phyloP scores from a whole-genome alignment of 2,113 vertebrate species.

The Rhinolophus ferrumequinum region DNA sequence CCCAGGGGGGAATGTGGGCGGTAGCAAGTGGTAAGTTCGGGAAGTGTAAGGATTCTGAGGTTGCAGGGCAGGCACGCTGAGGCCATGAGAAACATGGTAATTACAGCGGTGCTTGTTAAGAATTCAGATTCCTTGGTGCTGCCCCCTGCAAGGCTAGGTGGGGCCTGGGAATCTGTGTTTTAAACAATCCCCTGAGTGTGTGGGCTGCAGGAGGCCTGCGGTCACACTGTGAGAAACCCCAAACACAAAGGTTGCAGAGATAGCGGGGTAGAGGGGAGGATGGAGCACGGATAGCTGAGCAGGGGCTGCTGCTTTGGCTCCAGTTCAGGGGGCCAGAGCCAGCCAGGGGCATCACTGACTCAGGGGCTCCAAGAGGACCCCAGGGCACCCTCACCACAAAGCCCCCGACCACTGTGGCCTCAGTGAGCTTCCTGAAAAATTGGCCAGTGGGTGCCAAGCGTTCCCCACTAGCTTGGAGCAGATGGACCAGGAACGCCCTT shows the following conservation, averaged over 20 bases:
- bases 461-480: background rate
- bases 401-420: background rate
- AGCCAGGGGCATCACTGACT: background rate
- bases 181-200: background rate
- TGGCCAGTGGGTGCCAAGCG: background rate
- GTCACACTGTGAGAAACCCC: background rate
- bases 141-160: background rate
- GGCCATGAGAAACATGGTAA: background rate
- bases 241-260: background rate
- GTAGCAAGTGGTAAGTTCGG: too few species aligned
- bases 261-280: background rate
- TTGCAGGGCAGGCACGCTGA: background rate
- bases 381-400: background rate
- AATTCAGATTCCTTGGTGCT: background rate
- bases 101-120: background rate
- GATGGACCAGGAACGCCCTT: background rate
- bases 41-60: background rate
- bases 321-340: background rate
- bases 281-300: background rate
- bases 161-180: background rate
- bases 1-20: background rate
- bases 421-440: background rate
- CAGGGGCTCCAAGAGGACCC: background rate
- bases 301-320: background rate
- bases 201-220: too few species aligned